Percentiles rank a stretch among this genome's conserved stretches.
These are phyloP conservation scores for Oncorhynchus mykiss DNA, from an alignment of 2,113 vertebrate genomes.

Conservation along the genomic window DNA sequence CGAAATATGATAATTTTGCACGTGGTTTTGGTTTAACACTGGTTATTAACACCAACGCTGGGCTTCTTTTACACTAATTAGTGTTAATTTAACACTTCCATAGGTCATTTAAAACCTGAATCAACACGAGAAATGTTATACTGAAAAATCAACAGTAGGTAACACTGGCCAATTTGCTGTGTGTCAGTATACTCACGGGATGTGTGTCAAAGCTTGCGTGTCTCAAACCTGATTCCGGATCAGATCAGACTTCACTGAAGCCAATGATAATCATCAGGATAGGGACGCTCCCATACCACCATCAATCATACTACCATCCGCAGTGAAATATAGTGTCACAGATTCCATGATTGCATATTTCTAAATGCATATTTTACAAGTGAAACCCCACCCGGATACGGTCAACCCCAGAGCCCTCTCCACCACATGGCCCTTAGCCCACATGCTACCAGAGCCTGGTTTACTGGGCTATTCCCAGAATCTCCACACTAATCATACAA, in stretches of 20 bases:
- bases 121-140: too few species aligned
- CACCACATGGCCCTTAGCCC: conserved; percentile 25
- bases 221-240: not conserved
- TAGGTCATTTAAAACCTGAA: too few species aligned
- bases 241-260: too few species aligned
- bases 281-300: too few species aligned
- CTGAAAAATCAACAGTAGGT: too few species aligned
- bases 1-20: too few species aligned
- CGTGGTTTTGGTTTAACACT: too few species aligned
- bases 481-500: not conserved
- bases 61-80: too few species aligned
- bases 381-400: conserved; percentile 56
- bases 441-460: conserved; percentile 39
- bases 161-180: not conserved
- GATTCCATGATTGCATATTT: not conserved
- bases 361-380: not conserved
- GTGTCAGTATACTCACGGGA: not conserved
- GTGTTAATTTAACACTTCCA: too few species aligned
- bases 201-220: not conserved
- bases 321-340: not conserved
- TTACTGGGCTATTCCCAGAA: conserved; percentile 32
- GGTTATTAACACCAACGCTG: too few species aligned
- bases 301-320: not conserved
- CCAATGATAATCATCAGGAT: too few species aligned
- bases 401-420: conserved; percentile 35